A percentile compares a stretch with the other conserved stretches of the same genome.
Evolutionary conservation across 2,113 vertebrate species (phyloP).

Genomic region (Garra rufa): DNA sequence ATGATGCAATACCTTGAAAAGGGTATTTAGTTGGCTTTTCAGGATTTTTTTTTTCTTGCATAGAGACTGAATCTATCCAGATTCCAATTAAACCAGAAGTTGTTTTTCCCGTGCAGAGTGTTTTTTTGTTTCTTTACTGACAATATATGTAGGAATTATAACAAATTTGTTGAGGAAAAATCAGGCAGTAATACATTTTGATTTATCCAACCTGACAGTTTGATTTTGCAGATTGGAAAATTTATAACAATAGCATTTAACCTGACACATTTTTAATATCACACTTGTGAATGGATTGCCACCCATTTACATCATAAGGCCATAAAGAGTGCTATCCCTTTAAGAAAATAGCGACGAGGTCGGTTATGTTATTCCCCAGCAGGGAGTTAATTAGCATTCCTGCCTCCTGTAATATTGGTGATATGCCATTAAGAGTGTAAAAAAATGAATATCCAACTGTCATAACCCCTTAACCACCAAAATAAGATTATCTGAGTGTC

Average conservation of each 20-base stretch:
- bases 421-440: not conserved
- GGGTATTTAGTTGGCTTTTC: no score
- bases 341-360: not conserved
- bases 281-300: constrained; percentile 14
- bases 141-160: not conserved
- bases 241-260: not conserved
- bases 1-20: constrained; percentile 11
- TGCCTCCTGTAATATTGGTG: constrained; percentile 3
- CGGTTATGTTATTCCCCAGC: constrained; percentile 19
- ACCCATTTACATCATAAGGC: constrained; percentile 5
- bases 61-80: not conserved
- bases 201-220: not conserved
- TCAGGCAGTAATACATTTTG: not conserved
- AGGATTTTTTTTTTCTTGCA: not conserved
- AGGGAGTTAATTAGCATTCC: constrained; percentile 23
- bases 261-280: not conserved
- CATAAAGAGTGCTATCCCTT: not conserved
- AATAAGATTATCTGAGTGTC: constrained; percentile 23
- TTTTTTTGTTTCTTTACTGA: not conserved
- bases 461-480: constrained; percentile 9
- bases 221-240: not conserved
- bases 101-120: not conserved
- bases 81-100: not conserved
- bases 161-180: not conserved
- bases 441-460: not conserved